A percentile compares a stretch with the other conserved stretches of the same genome.
Conservation (phyloP, 53 echinoderm and acorn worm genomes). For the Mesocentrotus franciscanus region DNA sequence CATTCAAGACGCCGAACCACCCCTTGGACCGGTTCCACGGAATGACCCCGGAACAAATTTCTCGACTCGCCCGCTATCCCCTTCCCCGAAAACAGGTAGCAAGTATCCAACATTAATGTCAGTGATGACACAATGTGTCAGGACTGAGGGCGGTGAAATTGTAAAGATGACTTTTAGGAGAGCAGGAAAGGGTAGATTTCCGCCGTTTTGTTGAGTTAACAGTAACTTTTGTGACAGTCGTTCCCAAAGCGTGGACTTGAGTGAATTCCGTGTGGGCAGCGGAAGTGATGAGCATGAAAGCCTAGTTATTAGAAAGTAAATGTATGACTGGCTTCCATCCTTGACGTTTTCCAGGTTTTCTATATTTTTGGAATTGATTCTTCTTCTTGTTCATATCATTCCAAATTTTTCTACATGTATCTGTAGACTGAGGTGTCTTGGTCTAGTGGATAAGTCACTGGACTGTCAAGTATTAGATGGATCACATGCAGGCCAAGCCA, state of each 20-base stretch:
- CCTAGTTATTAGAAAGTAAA: neutral
- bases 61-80: neutral
- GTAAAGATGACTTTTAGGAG: neutral
- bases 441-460: no score
- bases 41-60: neutral
- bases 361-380: neutral
- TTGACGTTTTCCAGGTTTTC: neutral
- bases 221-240: constrained; percentile 35
- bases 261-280: neutral
- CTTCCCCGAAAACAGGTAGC: constrained; percentile 20
- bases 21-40: constrained; percentile 10
- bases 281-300: constrained; percentile 7
- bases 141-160: neutral
- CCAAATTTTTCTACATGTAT: no score
- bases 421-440: no score
- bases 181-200: neutral
- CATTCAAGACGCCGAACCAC: neutral
- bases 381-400: neutral
- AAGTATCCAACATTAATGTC: constrained; percentile 21
- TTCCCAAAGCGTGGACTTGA: neutral
- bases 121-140: constrained; percentile 6
- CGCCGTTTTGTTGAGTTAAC: constrained; percentile 2
- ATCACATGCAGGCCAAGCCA: no score
- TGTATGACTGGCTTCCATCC: neutral
- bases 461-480: no score